Conservation (phyloP, 2,797 vertebrate species). For the Urophycis tenuis region DNA sequence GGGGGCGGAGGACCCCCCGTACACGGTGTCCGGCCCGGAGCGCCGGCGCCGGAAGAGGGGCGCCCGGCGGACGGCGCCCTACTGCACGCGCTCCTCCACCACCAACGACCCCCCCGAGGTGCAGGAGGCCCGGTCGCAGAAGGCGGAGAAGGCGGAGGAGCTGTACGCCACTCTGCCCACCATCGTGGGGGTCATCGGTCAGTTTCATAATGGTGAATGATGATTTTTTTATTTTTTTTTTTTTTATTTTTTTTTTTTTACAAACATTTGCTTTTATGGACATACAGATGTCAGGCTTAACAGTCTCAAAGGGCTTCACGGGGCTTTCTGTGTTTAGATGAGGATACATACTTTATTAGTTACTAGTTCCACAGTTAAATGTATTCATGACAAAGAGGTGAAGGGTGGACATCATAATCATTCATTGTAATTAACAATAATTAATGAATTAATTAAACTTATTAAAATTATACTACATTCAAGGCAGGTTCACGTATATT, state of each 20-base stretch:
- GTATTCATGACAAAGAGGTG: neutral
- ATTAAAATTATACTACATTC: too few species aligned
- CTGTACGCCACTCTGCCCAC: constrained; percentile 74
- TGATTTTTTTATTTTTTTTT: constrained; percentile 33
- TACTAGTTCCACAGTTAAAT: neutral
- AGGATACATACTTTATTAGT: neutral
- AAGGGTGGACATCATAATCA: neutral
- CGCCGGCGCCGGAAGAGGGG: constrained; percentile 56
- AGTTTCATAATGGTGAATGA: constrained; percentile 85
- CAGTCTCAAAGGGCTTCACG: neutral
- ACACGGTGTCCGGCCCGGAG: constrained; percentile 58
- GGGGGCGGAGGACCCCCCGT: constrained; percentile 59
- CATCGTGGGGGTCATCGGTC: constrained; percentile 75
- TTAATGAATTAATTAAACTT: too few species aligned
- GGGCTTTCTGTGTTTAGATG: neutral
- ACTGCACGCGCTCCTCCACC: constrained; percentile 52
- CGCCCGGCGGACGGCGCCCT: constrained; percentile 55
- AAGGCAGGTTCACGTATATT: too few species aligned
- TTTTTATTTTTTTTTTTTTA: neutral
- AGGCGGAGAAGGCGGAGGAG: constrained; percentile 77
- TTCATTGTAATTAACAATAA: neutral
- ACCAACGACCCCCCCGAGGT: constrained; percentile 64
- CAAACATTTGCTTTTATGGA: neutral
- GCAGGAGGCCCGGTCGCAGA: constrained; percentile 67
- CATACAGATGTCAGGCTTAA: neutral